Evolutionary conservation across 2,888 invertebrate genomes (phyloP).

Genomic region (Napeogenes sylphis): DNA sequence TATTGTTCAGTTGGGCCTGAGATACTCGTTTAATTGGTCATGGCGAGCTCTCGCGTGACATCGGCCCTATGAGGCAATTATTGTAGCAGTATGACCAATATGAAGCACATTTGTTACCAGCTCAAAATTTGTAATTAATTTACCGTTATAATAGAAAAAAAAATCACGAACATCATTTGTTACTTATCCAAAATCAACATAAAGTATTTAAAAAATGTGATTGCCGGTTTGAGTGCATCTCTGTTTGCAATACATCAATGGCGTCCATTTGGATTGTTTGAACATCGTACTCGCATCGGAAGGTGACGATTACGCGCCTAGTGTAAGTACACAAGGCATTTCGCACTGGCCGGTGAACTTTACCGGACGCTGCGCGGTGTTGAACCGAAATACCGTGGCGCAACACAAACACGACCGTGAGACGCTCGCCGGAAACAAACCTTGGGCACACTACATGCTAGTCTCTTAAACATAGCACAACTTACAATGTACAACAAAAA

Average conservation of each 20-base stretch:
- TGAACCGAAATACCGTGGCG: constrained; percentile 54
- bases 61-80: constrained; percentile 55
- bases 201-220: neutral
- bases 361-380: constrained; percentile 46
- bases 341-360: constrained; percentile 59
- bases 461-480: neutral
- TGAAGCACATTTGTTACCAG: constrained; percentile 61
- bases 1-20: constrained; percentile 59
- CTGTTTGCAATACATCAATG: constrained; percentile 28
- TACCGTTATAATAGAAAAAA: constrained; percentile 38
- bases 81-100: constrained; percentile 69
- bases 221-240: constrained; percentile 14
- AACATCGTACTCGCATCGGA: constrained; percentile 40
- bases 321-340: constrained; percentile 36
- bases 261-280: constrained; percentile 43
- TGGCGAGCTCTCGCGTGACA: constrained; percentile 70
- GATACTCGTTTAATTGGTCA: constrained; percentile 71
- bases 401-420: constrained; percentile 60
- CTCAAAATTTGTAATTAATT: neutral
- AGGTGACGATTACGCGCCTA: constrained; percentile 39
- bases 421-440: constrained; percentile 46
- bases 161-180: neutral
- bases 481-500: too few relatives aligned
- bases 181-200: neutral
- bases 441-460: constrained; percentile 37